phyloP scores from a whole-genome alignment of 2,888 invertebrate species.

The Lasioglossum marginatum region DNA sequence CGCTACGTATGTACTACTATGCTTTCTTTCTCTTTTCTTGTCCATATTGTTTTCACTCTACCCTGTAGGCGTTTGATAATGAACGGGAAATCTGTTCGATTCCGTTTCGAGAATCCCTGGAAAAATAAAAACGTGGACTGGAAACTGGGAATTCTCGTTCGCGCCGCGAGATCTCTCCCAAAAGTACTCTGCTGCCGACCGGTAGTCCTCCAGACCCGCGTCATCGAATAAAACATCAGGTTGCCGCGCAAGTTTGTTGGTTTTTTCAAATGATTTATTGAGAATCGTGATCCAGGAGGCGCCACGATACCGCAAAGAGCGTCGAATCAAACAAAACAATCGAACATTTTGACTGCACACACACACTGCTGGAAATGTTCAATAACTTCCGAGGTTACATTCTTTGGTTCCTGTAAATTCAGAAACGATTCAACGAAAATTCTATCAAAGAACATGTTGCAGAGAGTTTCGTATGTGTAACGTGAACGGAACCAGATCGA shows the following conservation, averaged over 20 bases:
- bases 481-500: neutral
- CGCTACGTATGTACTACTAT: constrained; percentile 28
- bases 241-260: neutral
- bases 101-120: constrained; percentile 58
- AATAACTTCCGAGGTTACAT: neutral
- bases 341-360: neutral
- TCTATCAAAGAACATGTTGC: neutral
- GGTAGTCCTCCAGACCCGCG: constrained; percentile 5
- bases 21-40: neutral
- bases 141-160: neutral
- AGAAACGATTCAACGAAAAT: neutral
- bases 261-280: neutral
- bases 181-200: neutral
- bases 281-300: neutral
- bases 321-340: constrained; percentile 3
- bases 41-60: neutral
- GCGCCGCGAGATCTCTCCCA: neutral
- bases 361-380: neutral
- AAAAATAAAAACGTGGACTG: constrained; percentile 58
- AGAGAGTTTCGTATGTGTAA: neutral
- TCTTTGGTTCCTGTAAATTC: constrained; percentile 14
- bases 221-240: neutral
- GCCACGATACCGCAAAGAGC: neutral
- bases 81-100: constrained; percentile 55
- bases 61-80: constrained; percentile 65